A percentile compares a stretch with the other conserved stretches of the same genome.
These are phyloP conservation scores for Alitta virens DNA, from an alignment of 2,888 invertebrate genomes.

Conservation along the genomic window DNA sequence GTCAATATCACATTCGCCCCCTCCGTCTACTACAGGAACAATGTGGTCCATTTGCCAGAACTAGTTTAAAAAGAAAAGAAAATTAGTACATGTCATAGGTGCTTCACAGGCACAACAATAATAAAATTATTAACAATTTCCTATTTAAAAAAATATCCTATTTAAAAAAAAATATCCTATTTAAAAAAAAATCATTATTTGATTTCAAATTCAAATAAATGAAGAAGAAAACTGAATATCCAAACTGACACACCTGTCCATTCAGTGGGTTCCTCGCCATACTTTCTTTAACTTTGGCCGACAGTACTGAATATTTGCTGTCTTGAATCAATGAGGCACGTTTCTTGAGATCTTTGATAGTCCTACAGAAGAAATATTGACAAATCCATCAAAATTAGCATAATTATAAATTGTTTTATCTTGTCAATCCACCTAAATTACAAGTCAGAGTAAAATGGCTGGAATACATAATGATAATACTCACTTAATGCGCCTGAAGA, in stretches of 20 bases:
- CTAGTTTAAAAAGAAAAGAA: constrained; percentile 29
- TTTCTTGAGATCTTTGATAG: constrained; percentile 33
- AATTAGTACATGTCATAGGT: too few species aligned
- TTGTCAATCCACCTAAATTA: neutral
- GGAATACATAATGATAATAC: neutral
- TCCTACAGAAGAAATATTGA: constrained; percentile 26
- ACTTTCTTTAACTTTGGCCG: constrained; percentile 36
- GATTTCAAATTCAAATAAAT: too few species aligned
- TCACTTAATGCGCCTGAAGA: constrained; percentile 44
- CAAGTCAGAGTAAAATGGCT: neutral
- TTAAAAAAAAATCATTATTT: too few species aligned
- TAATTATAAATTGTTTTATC: neutral
- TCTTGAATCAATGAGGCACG: constrained; percentile 39
- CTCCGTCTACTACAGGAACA: constrained; percentile 47
- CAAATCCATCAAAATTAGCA: neutral
- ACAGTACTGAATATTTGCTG: constrained; percentile 36
- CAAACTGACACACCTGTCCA: constrained; percentile 41
- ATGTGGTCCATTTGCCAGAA: constrained; percentile 55
- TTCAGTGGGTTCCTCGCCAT: constrained; percentile 42
- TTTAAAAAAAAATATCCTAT: too few species aligned
- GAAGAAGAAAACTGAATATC: too few species aligned
- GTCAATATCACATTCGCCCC: constrained; percentile 53
- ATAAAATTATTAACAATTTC: too few species aligned
- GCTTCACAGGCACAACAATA: too few species aligned
- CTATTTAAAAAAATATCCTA: too few species aligned